Evolutionary conservation across 2,113 vertebrate genomes (phyloP).

Genomic region (Prinia subflava): DNA sequence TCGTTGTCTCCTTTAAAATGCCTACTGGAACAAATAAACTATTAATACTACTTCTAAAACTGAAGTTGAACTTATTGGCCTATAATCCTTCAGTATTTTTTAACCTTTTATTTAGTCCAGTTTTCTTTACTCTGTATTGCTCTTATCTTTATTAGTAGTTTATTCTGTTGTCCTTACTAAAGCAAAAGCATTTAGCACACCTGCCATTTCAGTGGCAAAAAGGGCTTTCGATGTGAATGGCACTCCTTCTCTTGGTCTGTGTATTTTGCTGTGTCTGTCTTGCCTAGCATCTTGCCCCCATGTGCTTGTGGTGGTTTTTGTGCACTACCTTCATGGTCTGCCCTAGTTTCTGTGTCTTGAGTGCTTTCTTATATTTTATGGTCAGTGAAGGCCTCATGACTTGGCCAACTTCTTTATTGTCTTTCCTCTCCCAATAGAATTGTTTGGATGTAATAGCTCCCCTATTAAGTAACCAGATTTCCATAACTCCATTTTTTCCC

Average conservation of each 20-base stretch:
- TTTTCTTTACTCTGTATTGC: not conserved
- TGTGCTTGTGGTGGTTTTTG: not conserved
- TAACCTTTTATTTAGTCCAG: not conserved
- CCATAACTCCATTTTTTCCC: not conserved
- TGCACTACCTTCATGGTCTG: not conserved
- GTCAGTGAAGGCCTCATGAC: not conserved
- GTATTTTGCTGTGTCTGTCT: not conserved
- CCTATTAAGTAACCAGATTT: not conserved
- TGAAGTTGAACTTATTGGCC: not conserved
- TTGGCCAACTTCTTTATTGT: not conserved
- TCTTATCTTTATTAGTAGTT: not conserved
- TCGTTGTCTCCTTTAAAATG: not conserved
- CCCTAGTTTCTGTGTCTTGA: not conserved
- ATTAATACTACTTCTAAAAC: slow-evolving; percentile 14
- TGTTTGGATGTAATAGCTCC: not conserved
- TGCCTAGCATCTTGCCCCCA: not conserved
- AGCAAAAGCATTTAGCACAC: not conserved
- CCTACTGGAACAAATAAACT: slow-evolving; percentile 16
- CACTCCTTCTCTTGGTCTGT: not conserved
- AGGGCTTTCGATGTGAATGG: not conserved
- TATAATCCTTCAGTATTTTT: not conserved
- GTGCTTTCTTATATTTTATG: not conserved
- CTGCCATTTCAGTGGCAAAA: not conserved
- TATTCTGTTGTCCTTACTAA: not conserved
- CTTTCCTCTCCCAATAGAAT: not conserved